Evolutionary conservation across 1,140 invertebrate species (phyloP).

Genomic region (fruit fly (Drosophila melanogaster)): Release_6_plus_ISO1_MT NT_037436.4:2046001-2046500

Average conservation of each 20-base stretch:
- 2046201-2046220: slow-evolving; percentile 59
- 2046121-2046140: slow-evolving; percentile 93
- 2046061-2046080: slow-evolving; percentile 96
- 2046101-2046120: slow-evolving; percentile 93
- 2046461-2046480: slow-evolving; percentile 94
- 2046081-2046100: slow-evolving; percentile 93
- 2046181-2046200: slow-evolving; percentile 55
- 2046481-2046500: slow-evolving; percentile 94
- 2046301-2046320: slow-evolving; percentile 95
- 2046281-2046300: slow-evolving; percentile 96
- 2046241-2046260: slow-evolving; percentile 13
- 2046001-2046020: slow-evolving; percentile 94
- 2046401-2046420: slow-evolving; percentile 98
- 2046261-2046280: slow-evolving; percentile 85
- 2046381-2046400: slow-evolving; percentile 94
- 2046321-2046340: slow-evolving; percentile 92
- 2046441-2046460: slow-evolving; percentile 94
- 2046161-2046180: slow-evolving; percentile 87
- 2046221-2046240: slow-evolving; percentile 23
- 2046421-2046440: slow-evolving; percentile 91
- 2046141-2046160: slow-evolving; percentile 89
- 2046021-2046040: slow-evolving; percentile 97
- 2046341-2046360: slow-evolving; percentile 93
- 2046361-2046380: slow-evolving; percentile 96
- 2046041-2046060: slow-evolving; percentile 95